Percentiles rank a stretch among this genome's conserved stretches.
Evolutionary conservation across 2,113 vertebrate genomes (phyloP).

Genomic region (Myiopsitta monachus): DNA sequence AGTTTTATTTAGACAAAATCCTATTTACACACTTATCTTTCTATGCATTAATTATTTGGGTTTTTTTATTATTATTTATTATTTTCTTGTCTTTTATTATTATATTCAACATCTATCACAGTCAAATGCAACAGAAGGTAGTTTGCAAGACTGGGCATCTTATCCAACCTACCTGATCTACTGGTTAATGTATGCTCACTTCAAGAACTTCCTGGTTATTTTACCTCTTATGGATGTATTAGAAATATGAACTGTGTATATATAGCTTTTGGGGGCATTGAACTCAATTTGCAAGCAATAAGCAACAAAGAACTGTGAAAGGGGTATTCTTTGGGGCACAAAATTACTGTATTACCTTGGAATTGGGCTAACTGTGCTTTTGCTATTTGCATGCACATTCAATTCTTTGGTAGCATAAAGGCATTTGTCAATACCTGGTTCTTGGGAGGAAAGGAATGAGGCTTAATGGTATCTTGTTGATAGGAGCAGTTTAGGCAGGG

Average conservation of each 20-base stretch:
- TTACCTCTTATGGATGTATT: neutral
- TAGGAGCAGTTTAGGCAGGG: neutral
- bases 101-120: neutral
- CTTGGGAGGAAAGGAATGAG: neutral
- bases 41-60: neutral
- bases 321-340: neutral
- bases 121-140: neutral
- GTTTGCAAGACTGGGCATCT: neutral
- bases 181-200: neutral
- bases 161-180: neutral
- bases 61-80: neutral
- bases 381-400: neutral
- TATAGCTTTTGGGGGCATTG: neutral
- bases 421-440: neutral
- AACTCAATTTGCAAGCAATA: neutral
- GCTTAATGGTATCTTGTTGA: neutral
- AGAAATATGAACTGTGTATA: neutral
- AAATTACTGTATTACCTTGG: neutral
- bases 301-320: neutral
- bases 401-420: neutral
- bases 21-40: neutral
- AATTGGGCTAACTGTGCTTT: neutral
- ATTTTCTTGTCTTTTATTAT: neutral
- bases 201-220: neutral
- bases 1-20: neutral